A percentile compares a stretch with the other conserved stretches of the same genome.
Evolutionary conservation across 1,140 invertebrate genomes (phyloP).

Genomic region (Amyelois transitella): DNA sequence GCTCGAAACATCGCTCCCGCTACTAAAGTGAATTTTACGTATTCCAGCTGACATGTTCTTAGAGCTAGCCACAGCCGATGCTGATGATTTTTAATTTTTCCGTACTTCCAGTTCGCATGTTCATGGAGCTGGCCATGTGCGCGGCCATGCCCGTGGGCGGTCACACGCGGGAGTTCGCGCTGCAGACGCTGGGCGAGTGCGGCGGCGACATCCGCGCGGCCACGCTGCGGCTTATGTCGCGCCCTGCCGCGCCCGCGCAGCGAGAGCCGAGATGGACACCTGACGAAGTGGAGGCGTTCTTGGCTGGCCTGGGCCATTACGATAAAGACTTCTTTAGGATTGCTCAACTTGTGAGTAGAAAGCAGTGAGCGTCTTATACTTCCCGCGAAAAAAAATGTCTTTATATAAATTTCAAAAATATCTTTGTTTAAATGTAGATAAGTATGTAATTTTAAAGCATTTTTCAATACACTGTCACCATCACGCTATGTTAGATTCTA

Average conservation of each 20-base stretch:
- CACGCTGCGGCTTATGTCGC: constrained; percentile 86
- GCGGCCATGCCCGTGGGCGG: constrained; percentile 92
- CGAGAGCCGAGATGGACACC: constrained; percentile 90
- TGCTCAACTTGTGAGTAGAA: constrained; percentile 83
- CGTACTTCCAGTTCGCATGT: constrained; percentile 83
- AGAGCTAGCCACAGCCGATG: too few relatives aligned
- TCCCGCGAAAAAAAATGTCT: too few relatives aligned
- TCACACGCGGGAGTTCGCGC: constrained; percentile 94
- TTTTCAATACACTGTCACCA: too few relatives aligned
- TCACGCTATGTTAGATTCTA: too few relatives aligned
- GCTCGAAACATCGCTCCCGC: too few relatives aligned
- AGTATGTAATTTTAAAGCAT: too few relatives aligned
- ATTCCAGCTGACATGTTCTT: too few relatives aligned
- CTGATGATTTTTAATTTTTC: neutral
- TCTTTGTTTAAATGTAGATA: too few relatives aligned
- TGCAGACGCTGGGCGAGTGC: constrained; percentile 91
- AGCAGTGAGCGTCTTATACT: too few relatives aligned
- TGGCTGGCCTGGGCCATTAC: constrained; percentile 89
- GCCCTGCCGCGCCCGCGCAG: constrained; percentile 81
- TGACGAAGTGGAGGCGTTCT: constrained; percentile 91
- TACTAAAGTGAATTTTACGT: too few relatives aligned
- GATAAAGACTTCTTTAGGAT: constrained; percentile 96
- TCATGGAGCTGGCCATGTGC: constrained; percentile 94
- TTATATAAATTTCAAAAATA: too few relatives aligned
- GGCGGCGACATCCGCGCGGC: constrained; percentile 92